Evolutionary conservation across 92 coral and sea anemone genomes (phyloP), one percentile per base, ranked within the genome.

Genomic region (Phenganax marumi): DNA sequence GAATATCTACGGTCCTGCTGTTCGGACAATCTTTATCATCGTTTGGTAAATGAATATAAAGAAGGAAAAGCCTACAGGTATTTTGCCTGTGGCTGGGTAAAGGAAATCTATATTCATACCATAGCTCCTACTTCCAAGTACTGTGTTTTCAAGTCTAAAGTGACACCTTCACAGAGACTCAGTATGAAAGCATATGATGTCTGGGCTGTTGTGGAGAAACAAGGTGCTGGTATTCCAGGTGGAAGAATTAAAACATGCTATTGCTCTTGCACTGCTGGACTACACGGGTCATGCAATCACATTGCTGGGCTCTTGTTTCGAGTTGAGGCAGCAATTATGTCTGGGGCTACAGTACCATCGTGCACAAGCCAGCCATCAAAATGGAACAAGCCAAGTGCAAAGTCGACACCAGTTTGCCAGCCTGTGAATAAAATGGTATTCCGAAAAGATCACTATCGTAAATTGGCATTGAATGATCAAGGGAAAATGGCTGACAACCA

Each of bases 331-430:
- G 60, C 60, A 10, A 54, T 54, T 54, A 54, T 54, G 60, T 54
- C 60, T 54, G 60, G 60, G 60, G 60, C 60, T 17, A 54, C 60
- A 54, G 60, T 54, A 54, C 60, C 60, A 54, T 54, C 60, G 10
- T 54, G 60, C 60, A 54, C 60, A 54, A 54, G 60, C 60, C 60
- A 54, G 60, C 60, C 60, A 54, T 54, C 60, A 54, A 54, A 54
- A 54, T 54, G 60, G 60, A 54, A 54, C 60, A 54, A 54, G 60
- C 60, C 60, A 54, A 54, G 60, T 54, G 60, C 60, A 54, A 54
- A 54, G 17, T n/a, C n/a, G n/a, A n/a, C n/a, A n/a, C n/a, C n/a
- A n/a, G n/a, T n/a, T n/a, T n/a, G n/a, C n/a, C n/a, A n/a, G n/a
- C n/a, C n/a, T n/a, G n/a, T n/a, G n/a, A n/a, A n/a, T n/a, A n/a